Conservation (phyloP, 2,888 invertebrate genomes). For the Melikaiella ostensackeni region DNA sequence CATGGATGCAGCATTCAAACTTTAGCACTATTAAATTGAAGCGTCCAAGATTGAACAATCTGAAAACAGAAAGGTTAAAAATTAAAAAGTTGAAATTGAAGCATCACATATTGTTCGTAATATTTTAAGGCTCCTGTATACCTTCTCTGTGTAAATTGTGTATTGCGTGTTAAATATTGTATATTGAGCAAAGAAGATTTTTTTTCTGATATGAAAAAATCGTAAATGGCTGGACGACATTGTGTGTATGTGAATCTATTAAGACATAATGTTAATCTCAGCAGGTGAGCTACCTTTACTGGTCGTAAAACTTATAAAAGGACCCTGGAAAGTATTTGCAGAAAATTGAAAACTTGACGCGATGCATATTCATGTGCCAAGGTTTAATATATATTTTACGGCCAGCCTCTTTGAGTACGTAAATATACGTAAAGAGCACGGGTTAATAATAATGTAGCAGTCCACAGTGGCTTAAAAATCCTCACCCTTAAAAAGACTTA, state of each 20-base stretch:
- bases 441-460: slow-evolving; percentile 56
- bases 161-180: neutral
- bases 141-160: neutral
- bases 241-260: slow-evolving; percentile 62
- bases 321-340: slow-evolving; percentile 70
- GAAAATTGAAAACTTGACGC: slow-evolving; percentile 74
- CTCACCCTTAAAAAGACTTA: neutral
- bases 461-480: slow-evolving; percentile 50
- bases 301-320: slow-evolving; percentile 73
- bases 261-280: slow-evolving; percentile 64
- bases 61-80: too few relatives aligned
- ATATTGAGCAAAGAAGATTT: neutral
- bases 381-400: slow-evolving; percentile 74
- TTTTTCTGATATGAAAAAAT: neutral
- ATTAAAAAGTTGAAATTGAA: too few relatives aligned
- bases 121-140: too few relatives aligned
- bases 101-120: too few relatives aligned
- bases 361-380: slow-evolving; percentile 72
- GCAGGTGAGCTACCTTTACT: slow-evolving; percentile 66
- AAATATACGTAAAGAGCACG: slow-evolving; percentile 57
- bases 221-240: slow-evolving; percentile 44
- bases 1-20: too few relatives aligned
- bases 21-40: too few relatives aligned
- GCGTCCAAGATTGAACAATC: too few relatives aligned
- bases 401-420: slow-evolving; percentile 60